These are phyloP conservation scores for Tetraneura akinire DNA, from an alignment of 1,140 invertebrate genomes.

Conservation along the genomic window DNA sequence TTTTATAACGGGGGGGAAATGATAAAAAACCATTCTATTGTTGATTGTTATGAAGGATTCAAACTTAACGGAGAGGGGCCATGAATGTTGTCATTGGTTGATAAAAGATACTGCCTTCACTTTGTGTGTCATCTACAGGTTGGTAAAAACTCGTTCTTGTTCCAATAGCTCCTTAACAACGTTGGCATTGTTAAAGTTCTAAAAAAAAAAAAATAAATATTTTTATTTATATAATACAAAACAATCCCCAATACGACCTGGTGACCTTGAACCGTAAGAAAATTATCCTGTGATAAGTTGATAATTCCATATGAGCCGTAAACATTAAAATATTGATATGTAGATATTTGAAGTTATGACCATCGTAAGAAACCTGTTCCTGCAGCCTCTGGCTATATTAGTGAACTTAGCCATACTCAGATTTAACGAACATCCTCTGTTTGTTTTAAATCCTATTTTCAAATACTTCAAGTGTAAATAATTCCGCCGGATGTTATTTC, in stretches of 20 bases:
- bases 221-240: constrained; percentile 39
- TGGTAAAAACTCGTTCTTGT: constrained; percentile 20
- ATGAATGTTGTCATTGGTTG: constrained; percentile 24
- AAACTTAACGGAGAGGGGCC: constrained; percentile 15
- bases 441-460: constrained; percentile 48
- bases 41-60: not conserved
- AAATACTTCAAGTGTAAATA: constrained; percentile 25
- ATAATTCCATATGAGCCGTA: not conserved
- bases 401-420: not conserved
- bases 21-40: not conserved
- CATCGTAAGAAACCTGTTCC: constrained; percentile 21
- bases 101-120: constrained; percentile 31
- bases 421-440: constrained; percentile 15
- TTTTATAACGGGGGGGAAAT: not conserved
- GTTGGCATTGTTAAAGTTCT: constrained; percentile 35
- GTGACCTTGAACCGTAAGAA: constrained; percentile 46
- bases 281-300: constrained; percentile 16
- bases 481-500: constrained; percentile 36
- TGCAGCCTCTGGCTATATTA: not conserved
- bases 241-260: constrained; percentile 9
- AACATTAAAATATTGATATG: constrained; percentile 2
- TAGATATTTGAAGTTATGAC: not conserved
- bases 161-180: constrained; percentile 1
- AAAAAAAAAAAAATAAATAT: too few species aligned
- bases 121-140: constrained; percentile 17